phyloP scores from a whole-genome alignment of 2,113 vertebrate species.

The Tenrec ecaudatus region DNA sequence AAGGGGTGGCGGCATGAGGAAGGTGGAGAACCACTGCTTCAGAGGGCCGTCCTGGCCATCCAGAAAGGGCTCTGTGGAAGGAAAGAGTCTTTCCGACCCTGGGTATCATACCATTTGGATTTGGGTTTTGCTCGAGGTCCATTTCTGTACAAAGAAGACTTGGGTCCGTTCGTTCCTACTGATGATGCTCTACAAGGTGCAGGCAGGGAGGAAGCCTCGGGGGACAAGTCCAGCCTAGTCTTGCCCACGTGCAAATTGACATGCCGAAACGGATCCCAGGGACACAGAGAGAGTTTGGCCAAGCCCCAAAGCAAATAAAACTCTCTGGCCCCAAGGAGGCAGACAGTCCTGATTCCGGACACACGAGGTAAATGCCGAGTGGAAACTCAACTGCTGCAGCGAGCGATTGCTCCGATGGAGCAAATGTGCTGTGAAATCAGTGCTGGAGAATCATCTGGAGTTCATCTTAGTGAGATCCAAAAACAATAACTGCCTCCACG shows the following conservation, averaged over 20 bases:
- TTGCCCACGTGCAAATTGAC: slow-evolving; percentile 44
- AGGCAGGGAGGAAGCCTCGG: not conserved
- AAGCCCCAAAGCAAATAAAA: slow-evolving; percentile 74
- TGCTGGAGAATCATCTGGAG: slow-evolving; percentile 77
- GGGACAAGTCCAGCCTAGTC: not conserved
- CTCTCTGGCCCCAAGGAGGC: slow-evolving; percentile 67
- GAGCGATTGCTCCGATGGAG: slow-evolving; percentile 77
- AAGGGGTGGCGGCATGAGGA: too few species aligned
- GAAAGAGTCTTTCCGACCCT: not conserved
- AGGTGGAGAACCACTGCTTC: too few species aligned
- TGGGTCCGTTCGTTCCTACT: not conserved
- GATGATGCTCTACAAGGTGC: not conserved
- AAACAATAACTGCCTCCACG: slow-evolving; percentile 64
- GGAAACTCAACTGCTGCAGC: slow-evolving; percentile 70
- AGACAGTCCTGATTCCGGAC: slow-evolving; percentile 66
- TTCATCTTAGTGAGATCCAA: slow-evolving; percentile 78
- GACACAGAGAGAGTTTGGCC: slow-evolving; percentile 65
- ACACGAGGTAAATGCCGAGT: slow-evolving; percentile 50
- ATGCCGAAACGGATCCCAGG: slow-evolving; percentile 59
- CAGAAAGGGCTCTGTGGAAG: not conserved
- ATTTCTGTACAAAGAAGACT: not conserved
- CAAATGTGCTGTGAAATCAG: slow-evolving; percentile 71
- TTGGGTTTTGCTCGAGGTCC: not conserved
- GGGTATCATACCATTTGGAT: not conserved
- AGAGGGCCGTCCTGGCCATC: not conserved